Base-by-base conservation (phyloP, 64 coral and sea anemone genomes). In the Astreopora myriophthalma region DNA sequence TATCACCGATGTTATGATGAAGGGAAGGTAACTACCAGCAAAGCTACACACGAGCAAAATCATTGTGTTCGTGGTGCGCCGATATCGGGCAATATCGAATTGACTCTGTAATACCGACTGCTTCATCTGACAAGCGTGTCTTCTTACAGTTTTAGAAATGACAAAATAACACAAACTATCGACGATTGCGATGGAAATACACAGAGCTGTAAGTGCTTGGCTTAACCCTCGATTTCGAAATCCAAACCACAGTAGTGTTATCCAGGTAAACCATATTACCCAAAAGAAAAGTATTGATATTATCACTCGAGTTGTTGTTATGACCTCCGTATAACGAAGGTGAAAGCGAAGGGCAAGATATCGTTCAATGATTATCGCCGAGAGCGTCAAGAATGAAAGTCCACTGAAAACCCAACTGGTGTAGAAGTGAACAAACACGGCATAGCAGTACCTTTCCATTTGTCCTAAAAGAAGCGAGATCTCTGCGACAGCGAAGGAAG, bases 371-470 rank as follows among this genome's bases (percentile, higher is more conserved):
- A 83, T 95, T 20, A 95, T 68, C 9, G 89, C 75, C 40, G 89
- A 88, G 12, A 95, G 65, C 13, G 94, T 95, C 76, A 95, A 77
- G 72, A 95, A 95, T 10, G 94, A 95, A 63, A 95, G 55, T 0
- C 94, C 94, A 60, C 91, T 92, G 13, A 89, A 95, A 14, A 95
- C 25, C 75, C 86, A 95, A n/a, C 12, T 83, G 25, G 25, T 82
- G 40, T 88, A 89, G 22, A 84, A 95, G 24, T 6, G 94, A 30
- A 88, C 85, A 75, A 62, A 85, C 77, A 48, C 91, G 34, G 33
- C 60, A 80, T 20, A 74, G 75, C 30, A 81, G 67, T 34, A 80
- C 6, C 11, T 80, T 83, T 84, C 91, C 84, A 48, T 61, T 30
- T 34, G 72, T 34, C 24, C 94, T 27, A 88, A 74, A 88, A 28